phyloP scores from a whole-genome alignment of 2,113 vertebrate species.

The Shinisaurus crocodilurus region DNA sequence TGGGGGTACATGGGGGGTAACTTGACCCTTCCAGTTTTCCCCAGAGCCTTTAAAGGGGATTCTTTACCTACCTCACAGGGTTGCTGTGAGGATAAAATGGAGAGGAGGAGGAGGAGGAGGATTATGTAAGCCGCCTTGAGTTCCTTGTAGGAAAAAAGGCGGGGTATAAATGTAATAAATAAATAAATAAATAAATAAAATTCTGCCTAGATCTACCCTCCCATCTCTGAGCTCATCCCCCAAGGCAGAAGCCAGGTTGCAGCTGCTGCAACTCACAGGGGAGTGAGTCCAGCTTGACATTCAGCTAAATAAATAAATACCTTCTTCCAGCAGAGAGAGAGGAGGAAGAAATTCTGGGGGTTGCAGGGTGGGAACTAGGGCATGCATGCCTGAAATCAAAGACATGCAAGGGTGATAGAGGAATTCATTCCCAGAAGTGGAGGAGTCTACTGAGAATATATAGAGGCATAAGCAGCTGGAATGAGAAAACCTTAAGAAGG shows the following conservation, averaged over 20 bases:
- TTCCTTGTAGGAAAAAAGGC: too few species aligned
- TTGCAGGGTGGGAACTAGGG: slow-evolving; percentile 28
- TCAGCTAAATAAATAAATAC: slow-evolving; percentile 61
- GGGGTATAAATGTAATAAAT: too few species aligned
- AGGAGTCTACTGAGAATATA: background rate
- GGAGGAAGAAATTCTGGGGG: slow-evolving; percentile 45
- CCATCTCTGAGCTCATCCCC: slow-evolving; percentile 50
- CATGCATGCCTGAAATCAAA: background rate
- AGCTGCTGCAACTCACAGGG: slow-evolving; percentile 59
- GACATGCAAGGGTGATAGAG: background rate
- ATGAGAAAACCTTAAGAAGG: background rate
- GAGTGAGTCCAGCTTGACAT: slow-evolving; percentile 57
- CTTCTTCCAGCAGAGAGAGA: slow-evolving; percentile 53
- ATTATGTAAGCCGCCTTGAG: too few species aligned
- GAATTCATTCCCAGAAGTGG: background rate
- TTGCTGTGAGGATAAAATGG: too few species aligned
- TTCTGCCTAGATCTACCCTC: slow-evolving; percentile 44
- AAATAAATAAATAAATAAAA: too few species aligned
- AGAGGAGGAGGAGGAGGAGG: too few species aligned
- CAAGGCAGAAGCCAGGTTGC: slow-evolving; percentile 65
- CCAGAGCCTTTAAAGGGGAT: slow-evolving; percentile 58
- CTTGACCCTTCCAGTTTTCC: slow-evolving; percentile 31
- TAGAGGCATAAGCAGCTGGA: background rate
- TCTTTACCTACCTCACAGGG: too few species aligned
- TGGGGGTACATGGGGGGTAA: background rate